phyloP scores from a whole-genome alignment of 2,888 invertebrate genomes.

The Hypomecis punctinalis region DNA sequence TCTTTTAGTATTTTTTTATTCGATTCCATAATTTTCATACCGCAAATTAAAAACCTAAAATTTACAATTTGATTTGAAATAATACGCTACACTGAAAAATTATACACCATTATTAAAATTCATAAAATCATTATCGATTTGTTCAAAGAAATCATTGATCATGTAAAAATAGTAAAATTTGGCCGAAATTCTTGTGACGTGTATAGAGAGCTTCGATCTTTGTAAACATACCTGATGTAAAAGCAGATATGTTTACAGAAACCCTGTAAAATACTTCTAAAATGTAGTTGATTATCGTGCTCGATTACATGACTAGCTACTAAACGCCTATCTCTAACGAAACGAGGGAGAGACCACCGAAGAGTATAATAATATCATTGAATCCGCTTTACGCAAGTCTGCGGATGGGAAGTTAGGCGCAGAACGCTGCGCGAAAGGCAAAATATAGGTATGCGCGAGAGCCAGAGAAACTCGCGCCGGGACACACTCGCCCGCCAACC shows the following conservation, averaged over 20 bases:
- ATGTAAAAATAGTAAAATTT: slow-evolving; percentile 22
- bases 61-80: slow-evolving; percentile 27
- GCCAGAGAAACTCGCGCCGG: too few species aligned
- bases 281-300: slow-evolving; percentile 10
- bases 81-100: slow-evolving; percentile 14
- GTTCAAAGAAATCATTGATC: slow-evolving; percentile 8
- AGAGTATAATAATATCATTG: background rate
- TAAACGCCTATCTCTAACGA: slow-evolving; percentile 18
- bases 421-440: too few species aligned
- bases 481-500: too few species aligned
- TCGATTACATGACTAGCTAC: slow-evolving; percentile 34
- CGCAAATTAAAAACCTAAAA: slow-evolving; percentile 48
- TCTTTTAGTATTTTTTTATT: slow-evolving; percentile 50
- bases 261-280: slow-evolving; percentile 14
- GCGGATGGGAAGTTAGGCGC: too few species aligned
- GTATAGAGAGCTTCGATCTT: slow-evolving; percentile 34
- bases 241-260: slow-evolving; percentile 13
- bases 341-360: background rate
- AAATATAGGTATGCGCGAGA: too few species aligned
- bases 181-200: slow-evolving; percentile 30
- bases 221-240: slow-evolving; percentile 22
- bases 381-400: too few species aligned
- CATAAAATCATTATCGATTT: slow-evolving; percentile 4
- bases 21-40: slow-evolving; percentile 49
- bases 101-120: slow-evolving; percentile 9